Evolutionary conservation across 2,888 invertebrate species (phyloP), one percentile per base, ranked within the genome.

Genomic region (Heliconius cydno): DNA sequence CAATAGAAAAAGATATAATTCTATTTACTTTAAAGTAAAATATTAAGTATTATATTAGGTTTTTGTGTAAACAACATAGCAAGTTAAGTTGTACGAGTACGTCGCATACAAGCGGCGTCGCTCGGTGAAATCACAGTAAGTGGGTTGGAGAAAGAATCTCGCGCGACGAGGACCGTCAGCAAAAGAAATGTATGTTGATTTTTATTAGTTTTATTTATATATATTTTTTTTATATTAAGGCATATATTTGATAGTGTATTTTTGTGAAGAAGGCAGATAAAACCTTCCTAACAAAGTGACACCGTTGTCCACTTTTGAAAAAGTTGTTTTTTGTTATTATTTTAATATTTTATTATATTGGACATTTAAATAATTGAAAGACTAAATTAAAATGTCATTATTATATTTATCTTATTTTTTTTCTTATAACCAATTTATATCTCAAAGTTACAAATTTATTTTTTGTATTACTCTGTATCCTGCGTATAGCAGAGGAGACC

Each of bases 111-210:
- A 67, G 78, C 41, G 60, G 73, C 82, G 76, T 38, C 79, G 84
- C 84, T 80, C 86, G 88, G 94, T 90, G 94, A 94, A 94, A 94
- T 93, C 94, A 85, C 88, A 87, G 91, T 92, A 95, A 95, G 94
- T 95, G 90, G 95, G 95, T 94, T 94, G 93, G 92, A 89, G 95
- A 95, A 95, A 95, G 95, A 95, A 93, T 94, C 92, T 93, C 91
- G 89, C 80, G 77, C 81, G 78, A 79, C 81, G 83, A 52, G 90
- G 90, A 92, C 87, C 83, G 92, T 88, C 85, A 79, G 90, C 91
- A 91, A 79, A 68, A 63, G 0, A 57, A 38, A 38, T 41, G 5
- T 19, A 60, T 60, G 3, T 60, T n/a, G 10, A 60, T 10, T 60
- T 60, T 60, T n/a, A n/a, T 60, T 57, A 57, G 10, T n/a, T 74